Percentiles rank a stretch among this genome's conserved stretches.
Evolutionary conservation across 2,797 vertebrate genomes (phyloP).

Genomic region (Pangasius krempfi): DNA sequence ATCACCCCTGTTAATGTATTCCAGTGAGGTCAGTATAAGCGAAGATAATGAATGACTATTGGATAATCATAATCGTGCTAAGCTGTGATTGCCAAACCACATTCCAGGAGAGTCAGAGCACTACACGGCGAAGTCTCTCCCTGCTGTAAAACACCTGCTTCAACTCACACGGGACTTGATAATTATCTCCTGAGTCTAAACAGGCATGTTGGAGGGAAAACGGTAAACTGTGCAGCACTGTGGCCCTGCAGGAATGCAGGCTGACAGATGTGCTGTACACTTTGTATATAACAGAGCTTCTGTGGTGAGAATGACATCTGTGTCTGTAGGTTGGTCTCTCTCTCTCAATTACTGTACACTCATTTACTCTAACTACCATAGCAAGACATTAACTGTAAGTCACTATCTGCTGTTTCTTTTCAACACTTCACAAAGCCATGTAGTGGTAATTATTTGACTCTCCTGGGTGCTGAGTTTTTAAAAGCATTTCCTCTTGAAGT

Average conservation of each 20-base stretch:
- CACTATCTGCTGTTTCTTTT: slow-evolving; percentile 7
- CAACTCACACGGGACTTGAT: not conserved
- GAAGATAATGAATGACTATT: slow-evolving; percentile 1
- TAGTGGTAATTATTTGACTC: not conserved
- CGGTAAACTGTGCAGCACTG: not conserved
- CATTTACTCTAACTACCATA: not conserved
- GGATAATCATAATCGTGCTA: not conserved
- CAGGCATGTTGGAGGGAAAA: slow-evolving; percentile 11
- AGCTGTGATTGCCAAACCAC: not conserved
- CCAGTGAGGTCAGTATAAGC: not conserved
- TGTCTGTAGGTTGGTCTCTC: not conserved
- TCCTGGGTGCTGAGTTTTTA: not conserved
- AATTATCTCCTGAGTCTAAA: not conserved
- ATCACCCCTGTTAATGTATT: not conserved
- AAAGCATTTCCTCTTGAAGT: not conserved
- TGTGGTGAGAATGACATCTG: not conserved
- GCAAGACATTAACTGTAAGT: not conserved
- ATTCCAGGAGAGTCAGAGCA: slow-evolving; percentile 9
- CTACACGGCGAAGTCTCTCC: slow-evolving; percentile 3
- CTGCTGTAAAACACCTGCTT: slow-evolving; percentile 10
- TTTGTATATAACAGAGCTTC: slow-evolving; percentile 7
- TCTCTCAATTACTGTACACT: not conserved
- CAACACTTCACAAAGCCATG: not conserved
- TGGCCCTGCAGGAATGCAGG: slow-evolving; percentile 24
- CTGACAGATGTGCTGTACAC: not conserved